phyloP scores from a whole-genome alignment of 2,797 vertebrate genomes.

The Glossophaga mutica region DNA sequence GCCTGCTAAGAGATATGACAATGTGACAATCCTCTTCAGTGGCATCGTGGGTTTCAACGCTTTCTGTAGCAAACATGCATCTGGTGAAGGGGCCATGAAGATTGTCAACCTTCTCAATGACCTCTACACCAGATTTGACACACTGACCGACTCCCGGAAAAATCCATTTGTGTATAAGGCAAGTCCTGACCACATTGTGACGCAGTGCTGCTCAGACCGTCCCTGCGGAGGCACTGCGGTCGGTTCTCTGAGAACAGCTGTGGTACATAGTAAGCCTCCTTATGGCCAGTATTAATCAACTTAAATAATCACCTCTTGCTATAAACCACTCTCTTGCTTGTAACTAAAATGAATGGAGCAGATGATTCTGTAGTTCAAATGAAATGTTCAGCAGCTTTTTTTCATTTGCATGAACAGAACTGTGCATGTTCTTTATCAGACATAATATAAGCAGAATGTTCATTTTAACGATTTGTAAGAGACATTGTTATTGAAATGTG shows the following conservation, averaged over 20 bases:
- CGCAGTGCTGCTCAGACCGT: not conserved
- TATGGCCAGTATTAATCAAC: not conserved
- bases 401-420: not conserved
- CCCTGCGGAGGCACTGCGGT: rapidly evolving
- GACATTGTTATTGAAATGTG: constrained; percentile 7
- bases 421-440: not conserved
- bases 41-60: constrained; percentile 98
- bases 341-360: not conserved
- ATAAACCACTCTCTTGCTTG: not conserved
- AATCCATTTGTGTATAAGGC: constrained; percentile 99
- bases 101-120: constrained; percentile 99
- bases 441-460: not conserved
- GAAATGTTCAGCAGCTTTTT: not conserved
- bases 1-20: constrained; percentile 97
- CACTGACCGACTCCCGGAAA: constrained; percentile 95
- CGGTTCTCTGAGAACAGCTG: rapidly evolving
- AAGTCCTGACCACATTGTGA: constrained; percentile 30
- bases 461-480: not conserved
- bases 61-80: constrained; percentile 98
- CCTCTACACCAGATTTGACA: constrained; percentile 98
- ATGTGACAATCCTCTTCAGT: constrained; percentile 97
- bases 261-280: rapidly evolving
- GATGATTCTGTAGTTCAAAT: not conserved
- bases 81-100: constrained; percentile 98
- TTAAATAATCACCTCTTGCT: not conserved